Conservation (phyloP, 23 tunicate species). For the Botrylloides violaceus region DNA sequence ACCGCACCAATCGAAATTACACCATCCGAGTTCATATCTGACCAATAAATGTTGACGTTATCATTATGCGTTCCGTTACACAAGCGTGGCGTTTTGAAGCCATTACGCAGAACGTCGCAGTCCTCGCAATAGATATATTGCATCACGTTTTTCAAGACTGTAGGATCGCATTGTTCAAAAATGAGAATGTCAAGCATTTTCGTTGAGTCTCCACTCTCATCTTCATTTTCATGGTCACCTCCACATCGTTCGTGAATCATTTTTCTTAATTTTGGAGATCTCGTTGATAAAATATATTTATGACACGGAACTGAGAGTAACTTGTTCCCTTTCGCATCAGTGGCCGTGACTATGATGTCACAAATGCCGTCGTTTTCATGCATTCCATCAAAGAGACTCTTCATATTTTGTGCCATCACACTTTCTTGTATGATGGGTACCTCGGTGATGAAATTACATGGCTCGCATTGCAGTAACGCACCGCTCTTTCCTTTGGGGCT, state of each 20-base stretch:
- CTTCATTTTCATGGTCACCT: neutral
- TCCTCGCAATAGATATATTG: slow-evolving; percentile 49
- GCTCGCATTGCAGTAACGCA: slow-evolving; percentile 61
- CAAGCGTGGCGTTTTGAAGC: neutral
- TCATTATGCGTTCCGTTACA: neutral
- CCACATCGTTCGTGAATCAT: neutral
- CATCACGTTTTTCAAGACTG: slow-evolving; percentile 24
- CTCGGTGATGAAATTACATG: slow-evolving; percentile 61
- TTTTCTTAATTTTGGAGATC: slow-evolving; percentile 7
- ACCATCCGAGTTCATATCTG: neutral
- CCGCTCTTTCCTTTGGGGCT: slow-evolving; percentile 64
- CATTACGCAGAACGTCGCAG: slow-evolving; percentile 24
- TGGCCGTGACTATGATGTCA: neutral
- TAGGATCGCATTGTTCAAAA: slow-evolving; percentile 49
- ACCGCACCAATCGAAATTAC: neutral
- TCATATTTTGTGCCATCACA: slow-evolving; percentile 1
- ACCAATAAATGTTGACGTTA: neutral
- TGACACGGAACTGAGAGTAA: slow-evolving; percentile 15
- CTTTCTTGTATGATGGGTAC: slow-evolving; percentile 16
- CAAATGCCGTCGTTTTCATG: slow-evolving; percentile 8
- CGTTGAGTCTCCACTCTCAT: neutral
- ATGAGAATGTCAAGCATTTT: slow-evolving; percentile 2
- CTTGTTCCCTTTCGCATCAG: neutral
- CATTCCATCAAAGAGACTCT: neutral
- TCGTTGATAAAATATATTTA: neutral